phyloP scores from a whole-genome alignment of 2,113 vertebrate genomes.

The Lepus timidus region DNA sequence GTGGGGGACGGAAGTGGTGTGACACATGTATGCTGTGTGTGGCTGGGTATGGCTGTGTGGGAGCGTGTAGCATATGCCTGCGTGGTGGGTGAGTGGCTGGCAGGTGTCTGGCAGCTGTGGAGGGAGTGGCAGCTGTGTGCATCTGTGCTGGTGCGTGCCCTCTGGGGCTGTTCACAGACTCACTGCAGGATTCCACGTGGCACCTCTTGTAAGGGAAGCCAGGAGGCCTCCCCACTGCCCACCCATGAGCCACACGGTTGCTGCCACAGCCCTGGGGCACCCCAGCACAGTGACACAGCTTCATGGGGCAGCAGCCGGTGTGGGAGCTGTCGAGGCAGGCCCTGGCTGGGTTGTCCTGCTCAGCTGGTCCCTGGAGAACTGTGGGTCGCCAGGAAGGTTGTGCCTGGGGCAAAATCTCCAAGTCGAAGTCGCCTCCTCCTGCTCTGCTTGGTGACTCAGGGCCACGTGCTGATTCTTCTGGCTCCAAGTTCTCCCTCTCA shows the following conservation, averaged over 20 bases:
- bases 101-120: background rate
- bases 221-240: background rate
- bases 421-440: background rate
- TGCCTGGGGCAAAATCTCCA: no score
- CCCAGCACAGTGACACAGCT: rapidly evolving
- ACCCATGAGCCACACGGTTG: background rate
- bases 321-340: background rate
- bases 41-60: background rate
- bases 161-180: background rate
- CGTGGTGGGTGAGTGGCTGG: background rate
- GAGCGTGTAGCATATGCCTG: background rate
- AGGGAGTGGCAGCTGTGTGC: no score
- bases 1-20: background rate
- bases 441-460: rapidly evolving
- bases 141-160: no score
- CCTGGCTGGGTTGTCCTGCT: rapidly evolving
- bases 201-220: no score
- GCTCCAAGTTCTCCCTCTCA: background rate
- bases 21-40: no score
- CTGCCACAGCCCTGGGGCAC: background rate
- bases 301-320: rapidly evolving
- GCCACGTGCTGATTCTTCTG: rapidly evolving
- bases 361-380: background rate
- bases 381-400: background rate
- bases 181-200: background rate